Evolutionary conservation across 2,888 invertebrate genomes (phyloP).

Genomic region (Harmothoe impar): DNA sequence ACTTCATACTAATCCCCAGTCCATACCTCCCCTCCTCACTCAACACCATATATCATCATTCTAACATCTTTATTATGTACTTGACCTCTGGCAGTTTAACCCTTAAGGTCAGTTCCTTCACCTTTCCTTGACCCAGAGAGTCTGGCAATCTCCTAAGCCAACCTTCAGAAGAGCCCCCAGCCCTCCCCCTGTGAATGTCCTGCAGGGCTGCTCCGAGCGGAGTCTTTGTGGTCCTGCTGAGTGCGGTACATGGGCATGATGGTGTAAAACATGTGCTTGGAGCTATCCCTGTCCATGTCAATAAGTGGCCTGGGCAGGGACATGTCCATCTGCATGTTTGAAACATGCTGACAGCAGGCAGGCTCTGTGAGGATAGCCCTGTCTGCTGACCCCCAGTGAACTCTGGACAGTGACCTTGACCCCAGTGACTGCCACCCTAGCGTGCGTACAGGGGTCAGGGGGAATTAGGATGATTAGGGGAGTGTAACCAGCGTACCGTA

Average conservation of each 20-base stretch:
- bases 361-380: not conserved
- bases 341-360: slow-evolving; percentile 12
- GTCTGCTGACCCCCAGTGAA: not conserved
- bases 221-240: too few species aligned
- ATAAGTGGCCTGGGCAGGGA: too few species aligned
- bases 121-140: not conserved
- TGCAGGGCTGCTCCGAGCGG: too few species aligned
- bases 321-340: not conserved
- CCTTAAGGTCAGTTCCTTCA: not conserved
- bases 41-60: not conserved
- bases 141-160: not conserved
- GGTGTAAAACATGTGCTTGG: not conserved
- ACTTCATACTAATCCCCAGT: not conserved
- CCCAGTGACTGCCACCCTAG: not conserved
- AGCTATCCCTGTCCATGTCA: not conserved
- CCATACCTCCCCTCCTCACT: not conserved
- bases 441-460: slow-evolving; percentile 1
- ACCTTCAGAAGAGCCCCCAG: not conserved
- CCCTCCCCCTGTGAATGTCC: too few species aligned
- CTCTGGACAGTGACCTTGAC: not conserved
- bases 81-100: not conserved
- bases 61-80: not conserved
- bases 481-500: slow-evolving; percentile 9
- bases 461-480: not conserved
- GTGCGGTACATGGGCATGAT: not conserved